Conservation (phyloP, 2,113 vertebrate species). For the Isichthys henryi region DNA sequence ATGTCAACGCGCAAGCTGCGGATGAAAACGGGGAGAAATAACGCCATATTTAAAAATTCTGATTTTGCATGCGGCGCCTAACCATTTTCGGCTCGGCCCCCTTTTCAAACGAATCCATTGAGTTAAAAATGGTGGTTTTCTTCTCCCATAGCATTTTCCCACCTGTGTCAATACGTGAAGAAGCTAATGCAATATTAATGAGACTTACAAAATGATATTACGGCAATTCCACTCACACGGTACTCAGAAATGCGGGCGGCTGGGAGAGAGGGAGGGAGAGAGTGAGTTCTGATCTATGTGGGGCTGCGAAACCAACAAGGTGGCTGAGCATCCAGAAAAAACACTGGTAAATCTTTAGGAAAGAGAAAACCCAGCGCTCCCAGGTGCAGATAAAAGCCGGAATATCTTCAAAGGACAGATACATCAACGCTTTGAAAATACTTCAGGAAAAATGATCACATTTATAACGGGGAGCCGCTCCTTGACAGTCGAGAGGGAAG, state of each 20-base stretch:
- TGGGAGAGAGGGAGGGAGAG: background rate
- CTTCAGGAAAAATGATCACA: constrained; percentile 1
- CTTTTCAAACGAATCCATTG: background rate
- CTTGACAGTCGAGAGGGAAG: background rate
- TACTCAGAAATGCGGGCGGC: constrained; percentile 1
- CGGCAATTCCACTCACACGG: constrained; percentile 19
- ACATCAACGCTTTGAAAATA: background rate
- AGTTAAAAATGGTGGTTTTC: constrained; percentile 28
- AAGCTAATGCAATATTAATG: constrained; percentile 34
- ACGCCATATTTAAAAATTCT: background rate
- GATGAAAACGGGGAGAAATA: background rate
- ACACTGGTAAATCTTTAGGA: constrained; percentile 7
- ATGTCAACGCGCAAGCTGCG: background rate
- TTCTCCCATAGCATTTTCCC: constrained; percentile 13
- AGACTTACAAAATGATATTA: constrained; percentile 34
- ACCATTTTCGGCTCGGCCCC: background rate
- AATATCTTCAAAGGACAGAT: constrained; percentile 2
- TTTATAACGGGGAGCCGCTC: background rate
- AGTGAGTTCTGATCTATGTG: background rate
- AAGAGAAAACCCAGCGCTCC: background rate
- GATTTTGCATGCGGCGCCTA: background rate
- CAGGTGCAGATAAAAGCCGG: constrained; percentile 7
- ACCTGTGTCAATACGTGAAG: constrained; percentile 23
- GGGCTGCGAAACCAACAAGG: background rate
- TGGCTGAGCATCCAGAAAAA: background rate